phyloP scores from a whole-genome alignment of 2,888 invertebrate genomes.

The Malacosoma neustria region DNA sequence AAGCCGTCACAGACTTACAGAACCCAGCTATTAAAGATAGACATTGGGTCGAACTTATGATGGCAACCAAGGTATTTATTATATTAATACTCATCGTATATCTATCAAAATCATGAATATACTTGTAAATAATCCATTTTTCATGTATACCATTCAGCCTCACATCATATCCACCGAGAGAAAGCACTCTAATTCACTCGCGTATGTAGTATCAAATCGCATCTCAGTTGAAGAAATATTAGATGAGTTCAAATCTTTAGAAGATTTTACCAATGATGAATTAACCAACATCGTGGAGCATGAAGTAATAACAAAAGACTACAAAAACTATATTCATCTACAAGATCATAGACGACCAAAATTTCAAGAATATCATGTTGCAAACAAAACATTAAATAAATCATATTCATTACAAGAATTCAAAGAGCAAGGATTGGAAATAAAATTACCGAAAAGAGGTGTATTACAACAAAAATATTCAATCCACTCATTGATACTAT shows the following conservation, averaged over 20 bases:
- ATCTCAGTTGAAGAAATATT: slow-evolving; percentile 37
- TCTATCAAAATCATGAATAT: slow-evolving; percentile 6
- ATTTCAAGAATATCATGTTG: slow-evolving; percentile 26
- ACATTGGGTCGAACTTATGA: slow-evolving; percentile 96
- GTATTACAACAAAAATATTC: slow-evolving; percentile 24
- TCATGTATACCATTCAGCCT: slow-evolving; percentile 41
- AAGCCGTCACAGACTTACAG: slow-evolving; percentile 94
- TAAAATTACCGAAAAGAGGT: slow-evolving; percentile 20
- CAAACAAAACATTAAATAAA: slow-evolving; percentile 32
- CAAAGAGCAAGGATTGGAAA: slow-evolving; percentile 34
- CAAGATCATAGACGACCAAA: slow-evolving; percentile 49
- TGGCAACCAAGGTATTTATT: slow-evolving; percentile 84
- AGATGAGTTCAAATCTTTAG: slow-evolving; percentile 45
- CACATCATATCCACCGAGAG: slow-evolving; percentile 38
- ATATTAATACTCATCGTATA: slow-evolving; percentile 2
- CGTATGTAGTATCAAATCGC: slow-evolving; percentile 15
- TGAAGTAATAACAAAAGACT: slow-evolving; percentile 5
- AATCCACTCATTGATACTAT: slow-evolving; percentile 37
- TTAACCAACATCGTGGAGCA: slow-evolving; percentile 2
- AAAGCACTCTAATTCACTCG: slow-evolving; percentile 22
- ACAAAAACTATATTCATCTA: slow-evolving; percentile 30
- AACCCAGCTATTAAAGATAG: slow-evolving; percentile 95
- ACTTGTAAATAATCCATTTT: slow-evolving; percentile 17
- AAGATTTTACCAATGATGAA: slow-evolving; percentile 20
- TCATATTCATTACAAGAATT: slow-evolving; percentile 45